Percentiles rank a stretch among this genome's conserved stretches.
Conservation (phyloP, 2,888 invertebrate species). For the Gari tellinella region DNA sequence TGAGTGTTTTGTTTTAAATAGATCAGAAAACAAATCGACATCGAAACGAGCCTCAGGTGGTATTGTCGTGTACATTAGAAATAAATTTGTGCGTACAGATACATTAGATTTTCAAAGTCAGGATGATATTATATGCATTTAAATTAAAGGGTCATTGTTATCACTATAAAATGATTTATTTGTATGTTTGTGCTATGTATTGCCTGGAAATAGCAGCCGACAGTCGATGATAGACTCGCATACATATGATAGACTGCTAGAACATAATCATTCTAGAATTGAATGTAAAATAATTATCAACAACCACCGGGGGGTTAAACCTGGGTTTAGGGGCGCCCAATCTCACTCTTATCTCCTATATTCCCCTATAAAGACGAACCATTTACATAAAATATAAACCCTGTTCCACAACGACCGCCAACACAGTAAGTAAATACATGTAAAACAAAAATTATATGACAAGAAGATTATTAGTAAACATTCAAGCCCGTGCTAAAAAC, state of each 20-base stretch:
- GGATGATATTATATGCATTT: slow-evolving; percentile 17
- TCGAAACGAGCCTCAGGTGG: slow-evolving; percentile 12
- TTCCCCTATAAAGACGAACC: too few species aligned
- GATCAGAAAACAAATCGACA: background rate
- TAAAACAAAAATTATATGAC: too few species aligned
- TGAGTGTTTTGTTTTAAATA: background rate
- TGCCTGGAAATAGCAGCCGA: slow-evolving; percentile 17
- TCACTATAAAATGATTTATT: slow-evolving; percentile 10
- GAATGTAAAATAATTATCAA: too few species aligned
- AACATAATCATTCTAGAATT: slow-evolving; percentile 3
- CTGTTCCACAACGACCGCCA: too few species aligned
- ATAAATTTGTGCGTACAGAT: background rate
- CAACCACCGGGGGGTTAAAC: too few species aligned
- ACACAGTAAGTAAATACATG: too few species aligned
- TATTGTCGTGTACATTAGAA: background rate
- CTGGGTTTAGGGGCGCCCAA: too few species aligned
- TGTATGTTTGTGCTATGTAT: slow-evolving; percentile 21
- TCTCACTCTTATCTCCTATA: too few species aligned
- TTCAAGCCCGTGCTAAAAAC: too few species aligned
- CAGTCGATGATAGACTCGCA: slow-evolving; percentile 9
- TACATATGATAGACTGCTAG: slow-evolving; percentile 10
- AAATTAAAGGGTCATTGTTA: background rate
- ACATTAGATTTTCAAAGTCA: slow-evolving; percentile 4
- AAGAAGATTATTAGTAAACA: too few species aligned
- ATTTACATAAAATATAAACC: too few species aligned